Conservation (phyloP, 2,113 vertebrate species). For the Seriola dumerili region DNA sequence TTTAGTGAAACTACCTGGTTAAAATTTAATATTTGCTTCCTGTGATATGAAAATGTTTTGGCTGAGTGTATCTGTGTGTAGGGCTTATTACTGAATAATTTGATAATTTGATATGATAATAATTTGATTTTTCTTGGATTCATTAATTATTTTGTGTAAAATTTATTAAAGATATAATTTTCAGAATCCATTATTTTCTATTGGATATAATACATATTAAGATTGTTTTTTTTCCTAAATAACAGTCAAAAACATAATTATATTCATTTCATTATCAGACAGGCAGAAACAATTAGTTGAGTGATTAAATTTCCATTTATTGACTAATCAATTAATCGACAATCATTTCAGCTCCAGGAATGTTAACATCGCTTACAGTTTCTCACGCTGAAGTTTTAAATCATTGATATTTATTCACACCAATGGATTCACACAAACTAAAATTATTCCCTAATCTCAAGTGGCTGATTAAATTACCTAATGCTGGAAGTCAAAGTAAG, state of each 20-base stretch:
- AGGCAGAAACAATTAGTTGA: too few species aligned
- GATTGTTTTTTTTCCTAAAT: too few species aligned
- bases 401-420: constrained; percentile 70
- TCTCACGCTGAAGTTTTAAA: constrained; percentile 28
- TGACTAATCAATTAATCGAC: background rate
- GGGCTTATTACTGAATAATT: too few species aligned
- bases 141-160: too few species aligned
- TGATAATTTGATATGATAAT: too few species aligned
- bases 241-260: too few species aligned
- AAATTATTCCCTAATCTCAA: constrained; percentile 60
- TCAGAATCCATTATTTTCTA: too few species aligned
- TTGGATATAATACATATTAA: too few species aligned
- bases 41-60: background rate
- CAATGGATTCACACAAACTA: constrained; percentile 49
- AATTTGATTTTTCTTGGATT: too few species aligned
- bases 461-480: constrained; percentile 73
- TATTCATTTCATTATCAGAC: too few species aligned
- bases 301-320: background rate
- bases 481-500: constrained; percentile 39
- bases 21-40: background rate
- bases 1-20: background rate
- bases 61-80: background rate
- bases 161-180: too few species aligned
- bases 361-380: constrained; percentile 19
- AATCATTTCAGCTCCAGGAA: background rate